These are phyloP conservation scores for Tyrophagus putrescentiae DNA, from an alignment of 1,140 invertebrate species.

Conservation along the genomic window DNA sequence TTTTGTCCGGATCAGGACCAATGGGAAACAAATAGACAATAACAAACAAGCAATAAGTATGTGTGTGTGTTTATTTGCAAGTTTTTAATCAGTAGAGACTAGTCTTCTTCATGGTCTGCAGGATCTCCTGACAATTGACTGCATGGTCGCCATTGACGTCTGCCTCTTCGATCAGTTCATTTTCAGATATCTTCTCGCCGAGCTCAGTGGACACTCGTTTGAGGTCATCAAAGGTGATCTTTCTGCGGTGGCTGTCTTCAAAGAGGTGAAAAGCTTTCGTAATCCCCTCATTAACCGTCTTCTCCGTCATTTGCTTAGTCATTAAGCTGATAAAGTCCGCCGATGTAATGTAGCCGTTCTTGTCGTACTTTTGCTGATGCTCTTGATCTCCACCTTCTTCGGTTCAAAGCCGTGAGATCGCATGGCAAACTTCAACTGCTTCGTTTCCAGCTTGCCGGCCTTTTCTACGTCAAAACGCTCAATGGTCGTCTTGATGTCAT, in stretches of 20 bases:
- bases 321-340: slow-evolving; percentile 79
- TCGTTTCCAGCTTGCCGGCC: slow-evolving; percentile 67
- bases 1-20: no score
- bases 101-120: slow-evolving; percentile 94
- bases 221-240: slow-evolving; percentile 89
- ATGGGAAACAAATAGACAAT: no score
- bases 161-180: slow-evolving; percentile 90
- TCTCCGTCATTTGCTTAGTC: slow-evolving; percentile 85
- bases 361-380: slow-evolving; percentile 77
- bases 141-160: slow-evolving; percentile 88
- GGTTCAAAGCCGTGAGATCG: slow-evolving; percentile 87
- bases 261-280: slow-evolving; percentile 88
- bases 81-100: slow-evolving; percentile 75
- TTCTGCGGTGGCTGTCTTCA: slow-evolving; percentile 82
- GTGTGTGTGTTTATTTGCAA: no score
- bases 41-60: no score
- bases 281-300: slow-evolving; percentile 88
- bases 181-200: slow-evolving; percentile 85
- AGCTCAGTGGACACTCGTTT: slow-evolving; percentile 85
- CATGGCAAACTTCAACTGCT: slow-evolving; percentile 78
- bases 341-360: slow-evolving; percentile 69
- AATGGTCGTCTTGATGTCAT: slow-evolving; percentile 88
- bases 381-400: slow-evolving; percentile 90
- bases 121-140: slow-evolving; percentile 87
- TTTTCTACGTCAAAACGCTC: slow-evolving; percentile 82